A percentile compares a stretch with the other conserved stretches of the same genome.
Conservation (phyloP, 2,113 vertebrate genomes). For the Oryzias melastigma region DNA sequence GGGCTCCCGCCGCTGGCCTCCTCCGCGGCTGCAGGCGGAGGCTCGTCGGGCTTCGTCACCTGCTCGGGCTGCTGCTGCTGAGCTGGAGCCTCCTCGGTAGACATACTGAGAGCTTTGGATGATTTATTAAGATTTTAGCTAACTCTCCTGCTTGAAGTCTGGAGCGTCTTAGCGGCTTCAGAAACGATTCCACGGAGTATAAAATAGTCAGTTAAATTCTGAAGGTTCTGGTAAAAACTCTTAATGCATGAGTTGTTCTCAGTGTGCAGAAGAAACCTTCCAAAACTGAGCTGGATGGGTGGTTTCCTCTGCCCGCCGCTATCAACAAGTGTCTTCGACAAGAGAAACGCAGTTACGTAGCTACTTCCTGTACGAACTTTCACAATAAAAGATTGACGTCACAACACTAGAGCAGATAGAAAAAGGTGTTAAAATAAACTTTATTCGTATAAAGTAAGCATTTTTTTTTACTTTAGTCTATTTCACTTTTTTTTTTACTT, state of each 20-base stretch:
- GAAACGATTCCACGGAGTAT: too few relatives aligned
- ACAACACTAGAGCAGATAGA: too few relatives aligned
- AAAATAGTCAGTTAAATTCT: too few relatives aligned
- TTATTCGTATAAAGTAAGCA: too few relatives aligned
- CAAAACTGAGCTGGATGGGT: too few relatives aligned
- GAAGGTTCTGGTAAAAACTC: too few relatives aligned
- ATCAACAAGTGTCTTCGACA: conserved; percentile 53
- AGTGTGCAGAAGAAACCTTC: too few relatives aligned
- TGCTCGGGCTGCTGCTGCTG: conserved; percentile 48
- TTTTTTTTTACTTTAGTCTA: too few relatives aligned
- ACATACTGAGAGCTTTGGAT: conserved; percentile 59
- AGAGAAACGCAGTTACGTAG: fast-evolving
- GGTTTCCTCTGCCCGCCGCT: conserved; percentile 34
- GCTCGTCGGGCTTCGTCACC: conserved; percentile 42
- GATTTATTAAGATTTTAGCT: conserved; percentile 1
- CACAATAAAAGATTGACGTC: conserved; percentile 46
- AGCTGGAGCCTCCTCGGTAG: conserved; percentile 72
- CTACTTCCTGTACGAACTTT: conserved; percentile 14
- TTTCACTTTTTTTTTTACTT: too few relatives aligned
- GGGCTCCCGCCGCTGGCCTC: conserved; percentile 6
- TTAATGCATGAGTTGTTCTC: too few relatives aligned
- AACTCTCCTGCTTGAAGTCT: background rate
- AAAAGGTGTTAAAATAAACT: too few relatives aligned
- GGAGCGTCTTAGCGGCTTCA: background rate
- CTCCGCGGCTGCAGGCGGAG: conserved; percentile 21